Base-by-base conservation (phyloP, 2,888 invertebrate genomes). In the Dysmachus trigonus region DNA sequence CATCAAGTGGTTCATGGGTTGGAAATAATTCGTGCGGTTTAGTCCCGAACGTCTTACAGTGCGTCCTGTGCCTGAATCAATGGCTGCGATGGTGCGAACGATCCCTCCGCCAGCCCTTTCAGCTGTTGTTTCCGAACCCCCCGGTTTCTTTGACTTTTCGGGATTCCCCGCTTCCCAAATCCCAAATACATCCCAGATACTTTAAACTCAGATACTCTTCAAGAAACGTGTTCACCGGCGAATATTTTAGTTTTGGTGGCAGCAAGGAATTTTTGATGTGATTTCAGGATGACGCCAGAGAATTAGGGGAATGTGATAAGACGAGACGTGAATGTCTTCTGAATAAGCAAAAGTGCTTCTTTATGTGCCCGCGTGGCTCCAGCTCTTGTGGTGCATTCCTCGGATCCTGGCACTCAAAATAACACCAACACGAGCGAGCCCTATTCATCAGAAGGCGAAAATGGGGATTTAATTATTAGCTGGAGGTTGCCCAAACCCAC, bases 191-290 rank as follows among this genome's bases (percentile, higher is more conserved):
- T 13, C 38, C 15, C 27, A 18, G 82, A 82, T 82, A 82, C 71
- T 35, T 82, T 18, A 62, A 22, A 27, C n/a, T 38, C 38, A 38
- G 13, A 38, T 41, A 41, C 10, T 72, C 83, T 10, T 83, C 27
- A 4, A 81, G 38, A 76, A 53, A 31, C 18, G 72, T 83, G 41
- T 72, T 83, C 83, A 83, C 83, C 83, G 72, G 83, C 83, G 35
- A 83, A 83, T 83, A 83, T 72, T 83, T 83, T 83, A 83, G 83
- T 83, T 83, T 83, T 83, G 83, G 72, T 83, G 83, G 83, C 83
- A 83, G 41, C 41, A 72, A 83, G 83, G 83, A 83, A 83, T 83
- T 83, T 83, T 83, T 83, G 83, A 83, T 72, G 83, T 83, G 83
- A 72, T 83, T 83, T 83, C 27, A 38, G 71, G 72, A 83, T 22